phyloP scores from a whole-genome alignment of 2,113 vertebrate species.

The Pseudonaja textilis region DNA sequence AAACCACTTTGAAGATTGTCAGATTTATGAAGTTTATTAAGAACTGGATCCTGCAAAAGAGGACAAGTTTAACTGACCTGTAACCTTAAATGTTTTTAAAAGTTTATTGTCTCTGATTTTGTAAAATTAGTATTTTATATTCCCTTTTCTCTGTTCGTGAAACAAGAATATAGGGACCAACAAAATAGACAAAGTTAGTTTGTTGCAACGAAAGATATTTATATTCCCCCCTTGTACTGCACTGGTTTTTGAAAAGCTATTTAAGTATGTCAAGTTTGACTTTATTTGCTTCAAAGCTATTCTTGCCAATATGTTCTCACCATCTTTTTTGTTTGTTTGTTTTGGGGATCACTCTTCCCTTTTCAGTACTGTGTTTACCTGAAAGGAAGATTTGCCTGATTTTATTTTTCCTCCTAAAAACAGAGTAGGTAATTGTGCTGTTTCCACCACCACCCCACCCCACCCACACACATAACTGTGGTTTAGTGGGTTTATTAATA shows the following conservation, averaged over 20 bases:
- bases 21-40: not conserved
- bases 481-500: too few species aligned
- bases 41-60: not conserved
- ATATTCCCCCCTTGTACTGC: conserved; percentile 45
- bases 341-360: not conserved
- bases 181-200: conserved; percentile 9
- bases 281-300: conserved; percentile 39
- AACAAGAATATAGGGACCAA: not conserved
- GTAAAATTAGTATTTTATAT: conserved; percentile 1
- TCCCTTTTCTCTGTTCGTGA: not conserved
- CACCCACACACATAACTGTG: too few species aligned
- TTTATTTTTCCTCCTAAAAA: not conserved
- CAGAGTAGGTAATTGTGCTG: not conserved
- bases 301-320: not conserved
- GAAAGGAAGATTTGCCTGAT: not conserved
- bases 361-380: conserved; percentile 21
- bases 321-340: not conserved
- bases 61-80: not conserved
- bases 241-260: conserved; percentile 39
- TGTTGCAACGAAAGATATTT: not conserved
- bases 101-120: not conserved
- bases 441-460: too few species aligned
- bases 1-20: conserved; percentile 1
- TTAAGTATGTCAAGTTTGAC: conserved; percentile 28
- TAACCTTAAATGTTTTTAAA: conserved; percentile 40